These are phyloP conservation scores for Vombatus ursinus DNA, from an alignment of 2,113 vertebrate genomes.

Conservation along the genomic window DNA sequence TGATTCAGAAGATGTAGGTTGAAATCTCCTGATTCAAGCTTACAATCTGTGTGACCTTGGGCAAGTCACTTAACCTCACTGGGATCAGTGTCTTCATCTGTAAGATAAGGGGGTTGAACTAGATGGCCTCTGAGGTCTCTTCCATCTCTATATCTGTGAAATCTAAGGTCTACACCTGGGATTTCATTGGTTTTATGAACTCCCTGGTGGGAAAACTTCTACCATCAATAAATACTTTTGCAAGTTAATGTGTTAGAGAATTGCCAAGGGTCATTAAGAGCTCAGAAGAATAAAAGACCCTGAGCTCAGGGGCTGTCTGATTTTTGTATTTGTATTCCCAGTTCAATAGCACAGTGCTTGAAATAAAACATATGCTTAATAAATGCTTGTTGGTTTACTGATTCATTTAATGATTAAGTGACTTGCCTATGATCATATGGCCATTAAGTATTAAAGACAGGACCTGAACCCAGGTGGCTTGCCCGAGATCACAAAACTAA, in stretches of 20 bases:
- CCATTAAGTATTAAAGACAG: background rate
- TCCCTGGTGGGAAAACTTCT: background rate
- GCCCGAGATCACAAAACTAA: background rate
- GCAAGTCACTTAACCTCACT: background rate
- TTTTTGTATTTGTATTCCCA: background rate
- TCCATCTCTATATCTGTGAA: background rate
- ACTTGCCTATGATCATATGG: background rate
- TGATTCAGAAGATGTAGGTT: background rate
- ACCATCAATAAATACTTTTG: background rate
- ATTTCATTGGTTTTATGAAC: background rate
- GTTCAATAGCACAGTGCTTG: background rate
- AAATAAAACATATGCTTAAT: background rate
- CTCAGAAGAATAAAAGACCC: background rate
- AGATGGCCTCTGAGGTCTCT: background rate
- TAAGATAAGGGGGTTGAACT: background rate
- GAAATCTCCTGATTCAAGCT: background rate
- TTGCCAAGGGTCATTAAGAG: background rate
- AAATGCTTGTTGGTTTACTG: background rate
- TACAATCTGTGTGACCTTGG: too few relatives aligned
- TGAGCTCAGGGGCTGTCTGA: background rate
- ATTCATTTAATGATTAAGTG: background rate
- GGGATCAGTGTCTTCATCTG: background rate
- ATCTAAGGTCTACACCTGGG: background rate
- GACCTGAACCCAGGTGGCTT: background rate
- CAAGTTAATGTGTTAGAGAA: background rate